A percentile compares a stretch with the other conserved stretches of the same genome.
phyloP scores from a whole-genome alignment of 1,140 invertebrate species.

The Listronotus oregonensis region DNA sequence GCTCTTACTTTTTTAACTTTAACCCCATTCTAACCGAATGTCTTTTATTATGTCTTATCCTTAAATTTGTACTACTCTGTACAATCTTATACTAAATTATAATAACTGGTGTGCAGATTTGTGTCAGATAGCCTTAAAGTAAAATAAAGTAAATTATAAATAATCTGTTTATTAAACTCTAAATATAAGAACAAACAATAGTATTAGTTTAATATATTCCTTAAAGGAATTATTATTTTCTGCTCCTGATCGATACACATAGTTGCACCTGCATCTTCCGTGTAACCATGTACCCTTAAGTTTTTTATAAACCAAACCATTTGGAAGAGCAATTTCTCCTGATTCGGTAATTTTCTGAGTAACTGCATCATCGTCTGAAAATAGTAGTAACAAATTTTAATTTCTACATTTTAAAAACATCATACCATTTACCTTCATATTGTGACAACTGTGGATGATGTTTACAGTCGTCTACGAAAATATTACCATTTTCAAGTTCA shows the following conservation, averaged over 20 bases:
- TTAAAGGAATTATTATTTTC: neutral
- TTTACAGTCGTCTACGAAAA: constrained; percentile 22
- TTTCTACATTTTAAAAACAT: neutral
- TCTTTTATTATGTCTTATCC: no score
- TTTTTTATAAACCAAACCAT: constrained; percentile 25
- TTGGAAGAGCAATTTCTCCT: constrained; percentile 13
- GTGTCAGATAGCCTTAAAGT: no score
- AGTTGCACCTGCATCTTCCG: constrained; percentile 24
- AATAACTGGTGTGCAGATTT: no score
- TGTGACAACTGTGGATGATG: constrained; percentile 5
- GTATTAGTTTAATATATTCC: neutral
- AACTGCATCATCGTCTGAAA: constrained; percentile 17
- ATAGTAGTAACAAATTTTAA: neutral
- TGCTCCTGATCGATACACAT: constrained; percentile 19
- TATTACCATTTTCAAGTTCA: constrained; percentile 14
- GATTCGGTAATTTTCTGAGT: neutral
- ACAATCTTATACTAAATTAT: no score
- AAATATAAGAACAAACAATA: no score
- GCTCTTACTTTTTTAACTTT: no score
- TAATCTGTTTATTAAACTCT: no score
- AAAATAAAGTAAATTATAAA: no score
- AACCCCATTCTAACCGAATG: no score
- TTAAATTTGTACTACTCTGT: no score
- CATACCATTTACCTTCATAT: constrained; percentile 11
- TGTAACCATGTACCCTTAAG: constrained; percentile 24